Conservation (phyloP, 2,113 vertebrate species). For the Engraulis encrasicolus region DNA sequence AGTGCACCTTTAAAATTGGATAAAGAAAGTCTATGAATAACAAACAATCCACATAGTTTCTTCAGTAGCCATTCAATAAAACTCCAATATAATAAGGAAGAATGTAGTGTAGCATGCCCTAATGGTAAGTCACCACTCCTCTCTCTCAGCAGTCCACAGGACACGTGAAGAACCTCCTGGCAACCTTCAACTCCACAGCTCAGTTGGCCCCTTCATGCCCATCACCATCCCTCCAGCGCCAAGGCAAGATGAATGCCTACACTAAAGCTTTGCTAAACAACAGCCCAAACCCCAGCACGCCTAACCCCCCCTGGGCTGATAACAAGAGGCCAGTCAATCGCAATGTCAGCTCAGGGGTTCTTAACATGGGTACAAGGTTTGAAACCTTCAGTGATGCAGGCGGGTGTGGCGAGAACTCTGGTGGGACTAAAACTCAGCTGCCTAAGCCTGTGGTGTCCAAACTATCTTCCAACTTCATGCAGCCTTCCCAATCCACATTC, state of each 20-base stretch:
- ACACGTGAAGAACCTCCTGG: background rate
- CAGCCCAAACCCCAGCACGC: background rate
- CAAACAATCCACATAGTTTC: no score
- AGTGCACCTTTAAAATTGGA: no score
- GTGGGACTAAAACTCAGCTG: no score
- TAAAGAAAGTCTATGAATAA: no score
- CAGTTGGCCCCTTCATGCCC: background rate
- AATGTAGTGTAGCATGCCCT: background rate
- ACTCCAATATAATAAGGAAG: background rate
- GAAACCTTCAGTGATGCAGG: background rate
- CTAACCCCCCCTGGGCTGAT: background rate
- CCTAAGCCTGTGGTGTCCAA: no score
- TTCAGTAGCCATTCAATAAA: background rate
- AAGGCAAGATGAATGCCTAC: background rate
- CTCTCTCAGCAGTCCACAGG: background rate
- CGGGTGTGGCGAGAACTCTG: no score
- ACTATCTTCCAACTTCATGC: no score
- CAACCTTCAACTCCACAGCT: background rate
- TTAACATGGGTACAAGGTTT: background rate
- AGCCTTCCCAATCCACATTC: no score
- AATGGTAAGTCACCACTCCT: background rate
- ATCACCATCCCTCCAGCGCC: background rate
- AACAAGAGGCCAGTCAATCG: background rate
- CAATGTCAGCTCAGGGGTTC: background rate
- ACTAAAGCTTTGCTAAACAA: background rate